phyloP scores from a whole-genome alignment of 2,888 invertebrate species.

The Tenodera sinensis region DNA sequence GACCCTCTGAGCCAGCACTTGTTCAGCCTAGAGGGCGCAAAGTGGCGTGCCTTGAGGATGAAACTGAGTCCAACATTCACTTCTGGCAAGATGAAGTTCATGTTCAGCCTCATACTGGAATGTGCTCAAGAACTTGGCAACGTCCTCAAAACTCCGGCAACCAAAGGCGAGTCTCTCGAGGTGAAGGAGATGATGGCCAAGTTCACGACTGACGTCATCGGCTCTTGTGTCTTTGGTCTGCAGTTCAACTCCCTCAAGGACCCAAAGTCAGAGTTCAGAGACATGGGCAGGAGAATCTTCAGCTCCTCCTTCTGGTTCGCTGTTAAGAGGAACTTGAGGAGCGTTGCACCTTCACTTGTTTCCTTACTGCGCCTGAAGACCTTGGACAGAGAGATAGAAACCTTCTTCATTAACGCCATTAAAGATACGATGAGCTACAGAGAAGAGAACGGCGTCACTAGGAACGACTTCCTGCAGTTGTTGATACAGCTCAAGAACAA shows the following conservation, averaged over 20 bases:
- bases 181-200: constrained; percentile 29
- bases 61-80: constrained; percentile 40
- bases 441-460: constrained; percentile 13
- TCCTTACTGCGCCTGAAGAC: background rate
- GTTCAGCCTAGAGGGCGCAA: constrained; percentile 31
- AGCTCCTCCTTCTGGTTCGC: constrained; percentile 10
- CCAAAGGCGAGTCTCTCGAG: constrained; percentile 2
- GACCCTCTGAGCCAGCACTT: constrained; percentile 29
- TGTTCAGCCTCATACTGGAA: constrained; percentile 35
- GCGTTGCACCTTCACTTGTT: constrained; percentile 21
- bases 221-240: constrained; percentile 31
- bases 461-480: constrained; percentile 30
- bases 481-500: constrained; percentile 31
- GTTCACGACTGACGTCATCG: constrained; percentile 32
- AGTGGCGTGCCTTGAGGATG: constrained; percentile 39
- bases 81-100: constrained; percentile 39
- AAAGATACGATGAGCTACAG: constrained; percentile 26
- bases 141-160: background rate
- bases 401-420: constrained; percentile 27
- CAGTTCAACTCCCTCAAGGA: constrained; percentile 30
- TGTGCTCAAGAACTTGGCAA: constrained; percentile 28
- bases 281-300: constrained; percentile 29
- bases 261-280: constrained; percentile 29
- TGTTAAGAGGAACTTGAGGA: constrained; percentile 20
- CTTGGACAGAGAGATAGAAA: constrained; percentile 9